Evolutionary conservation across 2,888 invertebrate species (phyloP).

Genomic region (Reticulitermes lucifugus): DNA sequence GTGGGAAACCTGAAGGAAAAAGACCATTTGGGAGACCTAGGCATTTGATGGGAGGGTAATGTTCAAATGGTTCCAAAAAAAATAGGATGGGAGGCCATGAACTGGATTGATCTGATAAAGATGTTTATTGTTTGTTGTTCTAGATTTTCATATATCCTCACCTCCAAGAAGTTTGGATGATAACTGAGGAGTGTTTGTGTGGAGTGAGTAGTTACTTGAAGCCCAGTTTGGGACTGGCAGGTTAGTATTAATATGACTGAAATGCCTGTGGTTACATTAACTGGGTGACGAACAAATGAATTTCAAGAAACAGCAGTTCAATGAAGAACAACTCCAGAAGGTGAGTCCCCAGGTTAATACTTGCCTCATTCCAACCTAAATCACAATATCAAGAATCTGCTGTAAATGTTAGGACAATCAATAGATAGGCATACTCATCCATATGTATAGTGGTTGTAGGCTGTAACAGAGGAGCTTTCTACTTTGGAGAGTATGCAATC

Average conservation of each 20-base stretch:
- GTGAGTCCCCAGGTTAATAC: no score
- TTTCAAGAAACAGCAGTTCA: background rate
- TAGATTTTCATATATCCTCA: constrained; percentile 12
- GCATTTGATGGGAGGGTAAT: no score
- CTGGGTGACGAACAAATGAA: background rate
- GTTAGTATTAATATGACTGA: background rate
- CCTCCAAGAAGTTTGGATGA: constrained; percentile 6
- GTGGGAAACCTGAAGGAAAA: no score
- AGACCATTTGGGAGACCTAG: no score
- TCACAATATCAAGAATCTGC: constrained; percentile 46
- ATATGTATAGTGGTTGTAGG: constrained; percentile 25
- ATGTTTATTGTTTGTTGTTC: background rate
- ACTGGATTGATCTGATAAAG: no score
- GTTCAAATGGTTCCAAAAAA: no score
- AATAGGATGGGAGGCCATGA: no score
- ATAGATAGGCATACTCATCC: constrained; percentile 28
- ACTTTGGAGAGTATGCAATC: constrained; percentile 15
- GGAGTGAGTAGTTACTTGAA: background rate
- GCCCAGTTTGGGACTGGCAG: background rate
- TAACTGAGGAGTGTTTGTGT: background rate
- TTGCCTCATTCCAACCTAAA: background rate
- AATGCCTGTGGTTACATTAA: background rate
- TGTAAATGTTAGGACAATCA: constrained; percentile 49
- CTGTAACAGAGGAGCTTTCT: constrained; percentile 39
- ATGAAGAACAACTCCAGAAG: background rate